Base-by-base conservation (phyloP, 1,140 invertebrate species). In the Lepidurus couesii region DNA sequence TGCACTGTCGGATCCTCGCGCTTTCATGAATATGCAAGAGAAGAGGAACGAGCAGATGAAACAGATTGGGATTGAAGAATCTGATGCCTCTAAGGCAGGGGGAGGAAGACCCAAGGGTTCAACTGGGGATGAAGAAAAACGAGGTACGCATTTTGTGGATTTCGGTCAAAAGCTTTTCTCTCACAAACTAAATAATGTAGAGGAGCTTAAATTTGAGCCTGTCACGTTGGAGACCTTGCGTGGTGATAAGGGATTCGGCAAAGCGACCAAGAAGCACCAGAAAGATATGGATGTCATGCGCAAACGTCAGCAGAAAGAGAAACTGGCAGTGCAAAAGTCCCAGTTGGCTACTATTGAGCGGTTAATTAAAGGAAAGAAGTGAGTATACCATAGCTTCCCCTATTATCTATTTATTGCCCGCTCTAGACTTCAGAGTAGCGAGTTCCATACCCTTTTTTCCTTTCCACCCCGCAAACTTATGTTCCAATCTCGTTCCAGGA, bases 291-390 rank as follows among this genome's bases (percentile, higher is more conserved):
- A 99, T 80, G 87, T 92, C 10, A 87, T 98, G 85, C 92, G 91
- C 83, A 98, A 98, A 84, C 91, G 92, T 79, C 97, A 99, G 81
- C 89, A 92, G 79, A 99, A 99, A 84, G 97, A 99, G 86, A 92
- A 95, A 84, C 88, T 92, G 80, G 85, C 90, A 21, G 90, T 99
- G 83, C 97, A 98, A 85, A 98, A 98, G 85, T 90, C 92, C 42
- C 98, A 99, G 84, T 97, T 96, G 86, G 88, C 91, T n/a, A 92
- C 95, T 42, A 93, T 99, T 76, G 97, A 99, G 85, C 98, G 98
- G 85, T 87, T 98, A 79, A 92, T 97, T 82, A 96, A 96, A 86
- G 93, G 93, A 47, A 96, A 95, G 87, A 94, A 92, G 92, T 95
- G 85, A 88, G 89, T 86, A 42, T 42, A 65, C 76, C 16, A 34